phyloP scores from a whole-genome alignment of 1,140 invertebrate species.

The Drosophila arizonae region DNA sequence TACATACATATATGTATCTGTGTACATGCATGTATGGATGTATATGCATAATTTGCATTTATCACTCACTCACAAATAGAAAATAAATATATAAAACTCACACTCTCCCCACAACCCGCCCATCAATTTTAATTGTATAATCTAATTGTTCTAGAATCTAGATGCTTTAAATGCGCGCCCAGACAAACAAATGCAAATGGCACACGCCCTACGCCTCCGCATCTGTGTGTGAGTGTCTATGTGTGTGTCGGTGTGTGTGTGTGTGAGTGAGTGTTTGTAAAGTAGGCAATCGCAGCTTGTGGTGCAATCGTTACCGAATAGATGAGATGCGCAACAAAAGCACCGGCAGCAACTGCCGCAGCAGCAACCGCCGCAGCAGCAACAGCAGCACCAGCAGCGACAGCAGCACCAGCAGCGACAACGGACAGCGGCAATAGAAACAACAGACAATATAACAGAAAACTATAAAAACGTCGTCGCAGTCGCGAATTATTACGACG shows the following conservation, averaged over 20 bases:
- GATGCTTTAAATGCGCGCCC: constrained; percentile 47
- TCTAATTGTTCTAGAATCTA: constrained; percentile 55
- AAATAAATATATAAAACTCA: neutral
- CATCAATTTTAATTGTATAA: constrained; percentile 41
- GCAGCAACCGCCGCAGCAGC: constrained; percentile 20
- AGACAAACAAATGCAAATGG: constrained; percentile 47
- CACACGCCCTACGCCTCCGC: constrained; percentile 5
- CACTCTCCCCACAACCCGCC: no score
- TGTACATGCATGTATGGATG: constrained; percentile 1
- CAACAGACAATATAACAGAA: constrained; percentile 42
- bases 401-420: constrained; percentile 25
- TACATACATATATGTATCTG: neutral
- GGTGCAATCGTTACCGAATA: constrained; percentile 73
- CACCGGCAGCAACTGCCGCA: constrained; percentile 22
- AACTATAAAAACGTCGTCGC: constrained; percentile 75
- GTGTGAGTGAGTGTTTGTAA: constrained; percentile 17
- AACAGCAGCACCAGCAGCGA: constrained; percentile 18
- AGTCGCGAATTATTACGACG: constrained; percentile 77
- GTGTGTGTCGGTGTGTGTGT: neutral
- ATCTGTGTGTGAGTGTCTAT: neutral
- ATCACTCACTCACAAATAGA: no score
- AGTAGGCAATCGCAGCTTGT: constrained; percentile 44
- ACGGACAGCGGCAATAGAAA: constrained; percentile 42
- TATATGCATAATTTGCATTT: neutral
- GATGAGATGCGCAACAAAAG: constrained; percentile 59